Evolutionary conservation across 2,113 vertebrate genomes (phyloP).

Genomic region (Cyprinodon variegatus): DNA sequence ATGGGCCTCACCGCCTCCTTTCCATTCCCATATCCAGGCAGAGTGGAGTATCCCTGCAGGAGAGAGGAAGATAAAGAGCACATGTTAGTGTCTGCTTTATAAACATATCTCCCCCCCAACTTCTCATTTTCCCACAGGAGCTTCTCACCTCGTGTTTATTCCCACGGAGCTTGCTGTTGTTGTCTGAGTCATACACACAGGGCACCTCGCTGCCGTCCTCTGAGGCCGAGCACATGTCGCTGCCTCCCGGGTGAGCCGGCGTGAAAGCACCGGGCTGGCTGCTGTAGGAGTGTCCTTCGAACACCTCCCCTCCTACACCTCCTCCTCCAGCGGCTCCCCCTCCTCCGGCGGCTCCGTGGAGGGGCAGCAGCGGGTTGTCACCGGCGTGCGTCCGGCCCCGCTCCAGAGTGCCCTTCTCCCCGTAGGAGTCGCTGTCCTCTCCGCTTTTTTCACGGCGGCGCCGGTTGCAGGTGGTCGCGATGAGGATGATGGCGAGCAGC

Average conservation of each 20-base stretch:
- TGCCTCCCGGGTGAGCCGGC: slow-evolving; percentile 77
- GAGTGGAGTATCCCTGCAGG: slow-evolving; percentile 84
- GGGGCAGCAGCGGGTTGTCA: slow-evolving; percentile 79
- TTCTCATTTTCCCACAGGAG: background rate
- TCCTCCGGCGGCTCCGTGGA: slow-evolving; percentile 62
- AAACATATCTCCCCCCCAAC: slow-evolving; percentile 5
- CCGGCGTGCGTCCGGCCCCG: slow-evolving; percentile 77
- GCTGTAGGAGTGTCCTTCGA: slow-evolving; percentile 88
- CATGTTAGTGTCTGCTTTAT: slow-evolving; percentile 20
- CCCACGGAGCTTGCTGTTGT: slow-evolving; percentile 84
- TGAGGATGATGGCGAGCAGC: slow-evolving; percentile 94
- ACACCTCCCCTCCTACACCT: slow-evolving; percentile 61
- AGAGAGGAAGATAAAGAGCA: slow-evolving; percentile 7
- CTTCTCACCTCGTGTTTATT: slow-evolving; percentile 86
- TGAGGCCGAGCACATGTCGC: slow-evolving; percentile 80
- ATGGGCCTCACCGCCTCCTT: slow-evolving; percentile 88
- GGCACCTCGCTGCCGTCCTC: slow-evolving; percentile 84
- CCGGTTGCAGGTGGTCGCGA: slow-evolving; percentile 93
- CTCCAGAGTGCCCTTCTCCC: slow-evolving; percentile 82
- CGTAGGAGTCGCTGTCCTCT: slow-evolving; percentile 76
- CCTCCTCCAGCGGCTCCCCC: background rate
- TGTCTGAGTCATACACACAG: slow-evolving; percentile 88
- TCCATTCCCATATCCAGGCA: slow-evolving; percentile 83
- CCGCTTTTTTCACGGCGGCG: slow-evolving; percentile 84
- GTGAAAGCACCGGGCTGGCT: slow-evolving; percentile 85